Conservation (phyloP, 2,888 invertebrate species). For the Eubasilissa splendida region DNA sequence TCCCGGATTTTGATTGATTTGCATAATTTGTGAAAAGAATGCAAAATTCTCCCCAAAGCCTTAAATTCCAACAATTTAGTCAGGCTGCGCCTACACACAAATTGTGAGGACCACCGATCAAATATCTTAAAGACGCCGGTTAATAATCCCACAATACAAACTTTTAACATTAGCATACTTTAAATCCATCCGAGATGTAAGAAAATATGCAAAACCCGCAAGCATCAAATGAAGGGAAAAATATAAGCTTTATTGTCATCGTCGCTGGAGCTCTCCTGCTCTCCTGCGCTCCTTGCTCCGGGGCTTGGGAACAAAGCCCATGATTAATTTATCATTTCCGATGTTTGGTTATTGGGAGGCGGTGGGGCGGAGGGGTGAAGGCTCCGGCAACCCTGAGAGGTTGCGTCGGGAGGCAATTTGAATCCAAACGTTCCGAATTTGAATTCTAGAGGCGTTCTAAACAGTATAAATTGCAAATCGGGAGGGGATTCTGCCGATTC, state of each 20-base stretch:
- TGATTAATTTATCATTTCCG: constrained; percentile 53
- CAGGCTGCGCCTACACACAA: background rate
- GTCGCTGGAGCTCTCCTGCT: constrained; percentile 21
- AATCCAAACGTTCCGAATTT: constrained; percentile 49
- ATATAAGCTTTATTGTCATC: constrained; percentile 53
- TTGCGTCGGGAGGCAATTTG: constrained; percentile 48
- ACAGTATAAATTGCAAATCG: constrained; percentile 51
- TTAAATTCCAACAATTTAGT: too few species aligned
- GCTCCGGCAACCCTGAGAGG: constrained; percentile 4
- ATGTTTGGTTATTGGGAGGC: constrained; percentile 38
- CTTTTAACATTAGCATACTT: constrained; percentile 34
- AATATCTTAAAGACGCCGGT: background rate
- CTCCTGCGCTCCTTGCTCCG: constrained; percentile 2
- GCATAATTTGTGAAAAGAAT: too few species aligned
- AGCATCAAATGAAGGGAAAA: constrained; percentile 45
- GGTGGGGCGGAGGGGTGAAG: background rate
- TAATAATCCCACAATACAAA: constrained; percentile 18
- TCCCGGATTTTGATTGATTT: too few species aligned
- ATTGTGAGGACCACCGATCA: background rate
- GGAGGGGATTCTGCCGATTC: constrained; percentile 45
- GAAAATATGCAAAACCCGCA: constrained; percentile 49
- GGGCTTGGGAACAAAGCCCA: constrained; percentile 36
- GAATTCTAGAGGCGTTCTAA: constrained; percentile 48
- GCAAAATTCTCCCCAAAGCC: too few species aligned
- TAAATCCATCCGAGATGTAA: constrained; percentile 28